phyloP scores from a whole-genome alignment of 2,888 invertebrate genomes.

The Andrena hattorfiana region DNA sequence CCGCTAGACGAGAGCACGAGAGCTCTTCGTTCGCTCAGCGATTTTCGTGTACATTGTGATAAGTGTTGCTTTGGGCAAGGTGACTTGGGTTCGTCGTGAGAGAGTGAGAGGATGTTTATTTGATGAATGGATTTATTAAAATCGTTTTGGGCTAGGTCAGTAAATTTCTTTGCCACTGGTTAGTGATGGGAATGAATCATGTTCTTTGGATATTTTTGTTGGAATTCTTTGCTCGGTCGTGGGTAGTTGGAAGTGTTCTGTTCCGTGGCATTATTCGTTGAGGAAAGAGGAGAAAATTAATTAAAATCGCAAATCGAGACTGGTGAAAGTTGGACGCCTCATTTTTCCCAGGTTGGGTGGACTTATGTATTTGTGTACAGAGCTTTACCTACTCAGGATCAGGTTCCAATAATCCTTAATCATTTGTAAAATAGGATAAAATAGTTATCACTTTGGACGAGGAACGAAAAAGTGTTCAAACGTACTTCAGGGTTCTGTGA shows the following conservation, averaged over 20 bases:
- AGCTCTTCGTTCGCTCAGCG: background rate
- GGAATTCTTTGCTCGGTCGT: background rate
- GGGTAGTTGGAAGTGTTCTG: background rate
- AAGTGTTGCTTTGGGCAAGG: background rate
- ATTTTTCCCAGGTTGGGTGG: background rate
- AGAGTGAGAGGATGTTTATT: background rate
- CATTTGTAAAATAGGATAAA: no score
- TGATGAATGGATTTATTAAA: no score
- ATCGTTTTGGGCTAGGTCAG: no score
- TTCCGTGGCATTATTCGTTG: background rate
- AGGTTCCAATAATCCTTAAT: background rate
- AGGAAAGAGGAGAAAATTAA: background rate
- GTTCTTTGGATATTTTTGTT: background rate
- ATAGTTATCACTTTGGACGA: no score
- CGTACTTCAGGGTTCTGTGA: no score
- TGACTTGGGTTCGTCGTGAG: background rate
- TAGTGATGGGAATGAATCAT: no score
- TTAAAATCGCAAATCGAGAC: conserved; percentile 10
- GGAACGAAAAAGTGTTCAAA: no score
- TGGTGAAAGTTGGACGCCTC: conserved; percentile 12
- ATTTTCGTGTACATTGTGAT: background rate
- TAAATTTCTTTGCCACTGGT: no score
- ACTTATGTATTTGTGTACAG: background rate
- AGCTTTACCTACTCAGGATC: background rate
- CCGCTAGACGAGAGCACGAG: background rate